Evolutionary conservation across 1,140 invertebrate species (phyloP).

Genomic region (Drosophila persimilis): DNA sequence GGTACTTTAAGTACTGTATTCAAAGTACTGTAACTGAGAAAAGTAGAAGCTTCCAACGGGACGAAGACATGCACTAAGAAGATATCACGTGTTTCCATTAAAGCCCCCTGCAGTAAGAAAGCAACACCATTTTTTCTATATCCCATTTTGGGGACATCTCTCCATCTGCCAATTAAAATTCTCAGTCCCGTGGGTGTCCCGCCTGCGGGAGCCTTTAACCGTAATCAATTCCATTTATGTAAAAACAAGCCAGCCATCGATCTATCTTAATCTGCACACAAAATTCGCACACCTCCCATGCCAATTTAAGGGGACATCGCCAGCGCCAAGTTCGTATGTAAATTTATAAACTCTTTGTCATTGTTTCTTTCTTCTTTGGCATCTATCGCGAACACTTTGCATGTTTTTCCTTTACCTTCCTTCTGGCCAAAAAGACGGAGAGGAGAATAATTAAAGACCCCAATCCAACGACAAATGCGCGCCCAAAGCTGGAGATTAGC

Average conservation of each 20-base stretch:
- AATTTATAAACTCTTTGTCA: conserved; percentile 46
- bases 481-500: conserved; percentile 38
- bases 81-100: too few relatives aligned
- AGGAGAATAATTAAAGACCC: conserved; percentile 59
- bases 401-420: conserved; percentile 62
- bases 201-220: conserved; percentile 38
- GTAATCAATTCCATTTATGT: conserved; percentile 41
- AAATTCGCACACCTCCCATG: conserved; percentile 57
- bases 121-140: too few relatives aligned
- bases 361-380: conserved; percentile 13
- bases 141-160: too few relatives aligned
- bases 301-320: conserved; percentile 43
- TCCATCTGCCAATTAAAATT: conserved; percentile 11
- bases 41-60: neutral
- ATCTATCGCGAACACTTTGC: conserved; percentile 44
- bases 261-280: conserved; percentile 37
- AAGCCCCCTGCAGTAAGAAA: too few relatives aligned
- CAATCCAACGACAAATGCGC: conserved; percentile 63
- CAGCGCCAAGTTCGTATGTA: conserved; percentile 62
- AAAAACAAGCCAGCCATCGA: conserved; percentile 28
- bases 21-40: too few relatives aligned
- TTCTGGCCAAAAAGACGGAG: conserved; percentile 29
- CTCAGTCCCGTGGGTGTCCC: conserved; percentile 21
- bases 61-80: too few relatives aligned
- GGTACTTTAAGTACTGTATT: too few relatives aligned